A percentile compares a stretch with the other conserved stretches of the same genome.
phyloP scores from a whole-genome alignment of 2,797 vertebrate species.

The Pitangus sulphuratus region DNA sequence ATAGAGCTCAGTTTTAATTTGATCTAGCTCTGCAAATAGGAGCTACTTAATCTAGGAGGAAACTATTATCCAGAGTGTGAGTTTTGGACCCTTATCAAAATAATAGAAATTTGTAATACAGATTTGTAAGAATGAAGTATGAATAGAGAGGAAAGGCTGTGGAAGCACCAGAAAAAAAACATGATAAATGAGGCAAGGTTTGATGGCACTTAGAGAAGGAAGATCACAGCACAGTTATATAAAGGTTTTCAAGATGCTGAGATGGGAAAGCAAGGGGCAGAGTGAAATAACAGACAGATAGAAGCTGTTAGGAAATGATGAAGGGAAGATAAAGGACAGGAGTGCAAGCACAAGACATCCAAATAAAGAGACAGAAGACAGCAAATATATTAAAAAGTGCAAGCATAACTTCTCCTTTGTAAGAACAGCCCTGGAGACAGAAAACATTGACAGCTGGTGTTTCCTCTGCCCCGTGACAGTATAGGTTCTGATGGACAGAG shows the following conservation, averaged over 20 bases:
- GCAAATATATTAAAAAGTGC: not conserved
- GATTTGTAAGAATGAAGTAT: not conserved
- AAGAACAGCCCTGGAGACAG: not conserved
- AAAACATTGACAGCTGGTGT: not conserved
- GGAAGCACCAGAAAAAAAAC: not conserved
- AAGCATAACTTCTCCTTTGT: not conserved
- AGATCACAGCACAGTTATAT: not conserved
- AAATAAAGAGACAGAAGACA: not conserved
- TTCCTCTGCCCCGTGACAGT: not conserved
- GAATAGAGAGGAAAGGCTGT: not conserved
- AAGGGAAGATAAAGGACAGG: not conserved
- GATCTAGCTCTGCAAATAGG: not conserved
- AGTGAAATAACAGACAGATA: not conserved
- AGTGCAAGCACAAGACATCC: not conserved
- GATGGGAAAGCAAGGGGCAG: not conserved
- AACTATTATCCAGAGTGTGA: not conserved
- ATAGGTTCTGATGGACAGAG: not conserved
- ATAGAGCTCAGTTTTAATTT: not conserved
- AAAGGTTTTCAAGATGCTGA: not conserved
- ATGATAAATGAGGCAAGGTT: not conserved
- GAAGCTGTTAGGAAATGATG: not conserved
- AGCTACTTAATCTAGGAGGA: not conserved
- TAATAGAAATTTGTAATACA: not conserved
- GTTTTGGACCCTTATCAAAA: not conserved
- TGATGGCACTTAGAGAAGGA: not conserved